Evolutionary conservation across 1,140 invertebrate species (phyloP).

Genomic region (Drosophila funebris): DNA sequence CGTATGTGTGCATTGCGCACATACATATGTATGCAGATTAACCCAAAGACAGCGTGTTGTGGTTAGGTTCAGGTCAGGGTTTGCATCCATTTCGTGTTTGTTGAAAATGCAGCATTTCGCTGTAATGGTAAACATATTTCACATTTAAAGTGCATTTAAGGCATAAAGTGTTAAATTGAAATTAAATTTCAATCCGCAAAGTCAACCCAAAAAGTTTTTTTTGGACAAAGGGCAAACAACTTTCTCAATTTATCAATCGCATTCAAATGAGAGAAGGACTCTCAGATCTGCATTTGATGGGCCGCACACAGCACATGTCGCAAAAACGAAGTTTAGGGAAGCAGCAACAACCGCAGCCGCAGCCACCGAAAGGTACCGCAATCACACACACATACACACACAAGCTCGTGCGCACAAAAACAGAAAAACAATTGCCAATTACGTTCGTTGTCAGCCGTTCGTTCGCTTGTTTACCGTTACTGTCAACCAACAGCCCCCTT

Average conservation of each 20-base stretch:
- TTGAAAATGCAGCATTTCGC: constrained; percentile 31
- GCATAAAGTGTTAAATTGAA: constrained; percentile 48
- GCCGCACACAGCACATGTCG: constrained; percentile 60
- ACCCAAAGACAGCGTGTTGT: neutral
- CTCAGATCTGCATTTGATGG: constrained; percentile 69
- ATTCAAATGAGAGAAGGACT: constrained; percentile 57
- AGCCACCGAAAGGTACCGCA: constrained; percentile 48
- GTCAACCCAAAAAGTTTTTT: neutral
- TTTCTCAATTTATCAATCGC: constrained; percentile 29
- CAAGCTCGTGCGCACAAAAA: constrained; percentile 41
- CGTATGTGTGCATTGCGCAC: constrained; percentile 22
- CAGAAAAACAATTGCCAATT: constrained; percentile 81
- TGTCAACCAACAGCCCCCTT: constrained; percentile 9
- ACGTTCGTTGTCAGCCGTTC: constrained; percentile 44
- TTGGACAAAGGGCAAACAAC: constrained; percentile 1
- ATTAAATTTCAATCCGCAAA: constrained; percentile 27
- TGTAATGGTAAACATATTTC: constrained; percentile 49
- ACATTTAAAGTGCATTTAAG: constrained; percentile 33
- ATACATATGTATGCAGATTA: constrained; percentile 61
- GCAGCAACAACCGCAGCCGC: constrained; percentile 15
- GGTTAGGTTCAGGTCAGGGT: neutral
- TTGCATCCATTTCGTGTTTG: neutral
- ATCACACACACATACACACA: constrained; percentile 12
- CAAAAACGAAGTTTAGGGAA: constrained; percentile 51
- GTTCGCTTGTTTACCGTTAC: constrained; percentile 50